Base-by-base conservation (phyloP, 2,113 vertebrate species). In the Phalacrocorax pelagicus region DNA sequence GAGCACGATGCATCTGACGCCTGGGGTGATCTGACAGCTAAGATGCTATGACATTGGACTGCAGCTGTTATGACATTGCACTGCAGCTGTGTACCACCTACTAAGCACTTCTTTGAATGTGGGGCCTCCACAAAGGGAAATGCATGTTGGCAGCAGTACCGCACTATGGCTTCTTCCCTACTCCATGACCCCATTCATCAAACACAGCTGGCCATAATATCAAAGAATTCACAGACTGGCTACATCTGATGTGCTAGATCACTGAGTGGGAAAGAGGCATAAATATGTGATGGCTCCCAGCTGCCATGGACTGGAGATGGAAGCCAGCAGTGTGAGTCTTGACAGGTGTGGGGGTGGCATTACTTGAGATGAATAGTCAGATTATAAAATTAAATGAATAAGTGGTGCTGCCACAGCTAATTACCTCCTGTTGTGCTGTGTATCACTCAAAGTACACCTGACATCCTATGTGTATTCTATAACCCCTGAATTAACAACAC, bases 61-160 rank as follows among this genome's bases (percentile, higher is more conserved):
- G n/a, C 55, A 71, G 52, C 14, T 86, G 67, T 47, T 63, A 16
- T 29, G 51, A 30, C 34, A 40, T 1, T 74, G 80, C 34, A 26
- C 49, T 67, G 42, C 91, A 95, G 65, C 83, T 89, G 57, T 75
- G 61, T 75, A 65, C 75, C 69, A 91, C 86, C 89, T 96, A 85
- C 77, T 75, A 40, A 87, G 84, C n/a, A 36, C 47, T 75, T 46
- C 62, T 86, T 84, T 81, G 81, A 79, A 70, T 36, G 38, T 63
- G 30, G 16, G 65, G 49, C 65, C 78, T 75, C 47, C 44, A 18
- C 54, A 61, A 95, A 89, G 44, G 47, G 26, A 85, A 91, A 79
- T 55, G 21, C 15, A 2, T 91, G 34, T 44, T 96, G 77, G 61
- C 81, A 89, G 52, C n/a, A 75, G 47, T 34, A 52, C 47, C 2